Percentiles rank a stretch among this genome's conserved stretches.
Evolutionary conservation across 2,888 invertebrate genomes (phyloP).

Genomic region (Andrena bicolor): DNA sequence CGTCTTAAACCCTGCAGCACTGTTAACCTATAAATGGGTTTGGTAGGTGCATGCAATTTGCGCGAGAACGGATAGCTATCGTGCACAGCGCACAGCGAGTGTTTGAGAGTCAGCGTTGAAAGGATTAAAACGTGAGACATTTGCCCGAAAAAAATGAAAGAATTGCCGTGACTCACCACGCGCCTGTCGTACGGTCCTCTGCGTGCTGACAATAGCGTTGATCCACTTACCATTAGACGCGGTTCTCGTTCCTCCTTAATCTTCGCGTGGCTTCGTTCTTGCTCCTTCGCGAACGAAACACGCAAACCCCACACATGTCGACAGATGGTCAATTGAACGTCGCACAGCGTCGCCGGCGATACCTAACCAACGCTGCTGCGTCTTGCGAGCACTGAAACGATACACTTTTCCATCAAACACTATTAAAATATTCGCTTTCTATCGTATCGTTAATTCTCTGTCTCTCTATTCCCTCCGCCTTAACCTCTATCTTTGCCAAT

Average conservation of each 20-base stretch:
- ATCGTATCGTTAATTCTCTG: background rate
- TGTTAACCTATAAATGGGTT: no score
- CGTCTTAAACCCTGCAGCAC: no score
- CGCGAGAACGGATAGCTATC: no score
- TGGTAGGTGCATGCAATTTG: no score
- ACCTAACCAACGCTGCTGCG: constrained; percentile 14
- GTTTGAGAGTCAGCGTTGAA: no score
- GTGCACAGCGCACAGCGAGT: no score
- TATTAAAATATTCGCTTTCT: background rate
- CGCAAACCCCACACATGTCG: constrained; percentile 76
- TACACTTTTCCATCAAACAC: background rate
- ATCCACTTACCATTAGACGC: constrained; percentile 18
- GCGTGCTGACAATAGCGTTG: constrained; percentile 32
- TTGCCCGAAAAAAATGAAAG: no score
- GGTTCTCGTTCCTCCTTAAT: constrained; percentile 8
- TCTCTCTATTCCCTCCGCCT: background rate
- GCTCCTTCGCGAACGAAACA: constrained; percentile 65
- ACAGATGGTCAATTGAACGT: constrained; percentile 77
- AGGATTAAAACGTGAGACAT: no score
- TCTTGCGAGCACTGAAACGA: background rate
- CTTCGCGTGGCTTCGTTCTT: constrained; percentile 30
- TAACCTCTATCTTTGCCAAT: background rate
- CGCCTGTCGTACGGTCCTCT: background rate
- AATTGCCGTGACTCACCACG: no score
- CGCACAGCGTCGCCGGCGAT: constrained; percentile 57